Base-by-base conservation (phyloP, 2,888 invertebrate genomes). In the Ischnura elegans region DNA sequence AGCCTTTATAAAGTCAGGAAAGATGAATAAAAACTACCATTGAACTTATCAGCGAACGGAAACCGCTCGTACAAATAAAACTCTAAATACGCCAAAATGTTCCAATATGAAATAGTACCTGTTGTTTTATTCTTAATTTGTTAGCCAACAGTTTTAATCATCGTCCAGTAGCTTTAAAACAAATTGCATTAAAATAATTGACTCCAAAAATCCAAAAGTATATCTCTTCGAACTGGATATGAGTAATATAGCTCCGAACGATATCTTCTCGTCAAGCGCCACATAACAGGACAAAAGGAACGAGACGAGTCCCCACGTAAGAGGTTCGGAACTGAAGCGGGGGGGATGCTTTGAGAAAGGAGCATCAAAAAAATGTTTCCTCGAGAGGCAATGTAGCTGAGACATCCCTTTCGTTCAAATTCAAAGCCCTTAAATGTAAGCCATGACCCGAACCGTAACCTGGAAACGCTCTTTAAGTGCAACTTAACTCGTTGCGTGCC, bases 241-340 rank as follows among this genome's bases (percentile, higher is more conserved):
- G 36, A 16, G 76, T 36, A 76, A 76, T 76, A 76, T 13, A 36
- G 76, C 5, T 2, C 76, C 16, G 13, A 76, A 76, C 29, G 76
- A 36, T 76, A 76, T 76, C 76, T 76, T 36, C 10, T 76, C 76
- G 76, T 76, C 76, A 76, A 76, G 76, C 76, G 29, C 76, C 76
- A 76, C 16, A 76, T 36, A 76, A 76, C 29, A 76, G 76, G 29
- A 76, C 36, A 76, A 76, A 76, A 13, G 36, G 76, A 76, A 76
- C 8, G 76, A 76, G 36, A 76, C 36, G 76, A 76, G 76, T 36
- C 29, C 76, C 36, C 76, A 76, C 36, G 36, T 76, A 76, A 76
- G 76, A 13, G 36, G 76, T 36, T 13, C 76, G 29, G 36, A 76
- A 10, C 76, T 76, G 10, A 36, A 36, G 76, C 36, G 36, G 36